phyloP scores from a whole-genome alignment of 2,888 invertebrate genomes.

The Drosophila leonis region DNA sequence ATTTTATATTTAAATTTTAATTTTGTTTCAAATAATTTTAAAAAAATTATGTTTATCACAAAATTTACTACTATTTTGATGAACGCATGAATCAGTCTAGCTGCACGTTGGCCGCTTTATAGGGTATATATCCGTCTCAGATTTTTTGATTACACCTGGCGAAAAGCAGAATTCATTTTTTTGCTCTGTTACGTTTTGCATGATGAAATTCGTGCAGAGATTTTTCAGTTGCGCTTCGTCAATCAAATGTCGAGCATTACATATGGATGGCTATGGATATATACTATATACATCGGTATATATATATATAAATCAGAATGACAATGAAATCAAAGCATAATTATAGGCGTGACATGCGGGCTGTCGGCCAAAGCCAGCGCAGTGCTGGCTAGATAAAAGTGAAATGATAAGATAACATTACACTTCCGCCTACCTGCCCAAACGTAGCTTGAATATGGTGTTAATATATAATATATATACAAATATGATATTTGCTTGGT shows the following conservation, averaged over 20 bases:
- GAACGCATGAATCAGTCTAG: too few relatives aligned
- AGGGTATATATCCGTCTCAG: neutral
- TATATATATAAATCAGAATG: constrained; percentile 64
- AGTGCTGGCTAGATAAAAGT: constrained; percentile 29
- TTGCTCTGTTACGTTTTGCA: neutral
- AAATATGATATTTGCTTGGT: constrained; percentile 22
- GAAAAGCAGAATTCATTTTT: too few relatives aligned
- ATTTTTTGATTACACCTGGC: neutral
- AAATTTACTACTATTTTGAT: too few relatives aligned
- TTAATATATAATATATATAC: neutral
- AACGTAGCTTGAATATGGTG: constrained; percentile 2
- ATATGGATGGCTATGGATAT: constrained; percentile 33
- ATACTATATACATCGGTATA: constrained; percentile 8
- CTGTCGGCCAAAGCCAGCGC: constrained; percentile 47
- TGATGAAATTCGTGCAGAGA: constrained; percentile 31
- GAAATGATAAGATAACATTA: constrained; percentile 61
- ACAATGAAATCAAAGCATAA: constrained; percentile 73
- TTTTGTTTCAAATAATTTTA: too few relatives aligned
- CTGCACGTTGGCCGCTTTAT: neutral
- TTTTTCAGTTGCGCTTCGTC: constrained; percentile 18
- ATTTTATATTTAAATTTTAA: too few relatives aligned
- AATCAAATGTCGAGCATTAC: constrained; percentile 22
- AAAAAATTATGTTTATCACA: too few relatives aligned
- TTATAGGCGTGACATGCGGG: constrained; percentile 75
- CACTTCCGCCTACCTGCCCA: constrained; percentile 26